phyloP scores from a whole-genome alignment of 2,888 invertebrate genomes.

The Agriopis aurantiaria region DNA sequence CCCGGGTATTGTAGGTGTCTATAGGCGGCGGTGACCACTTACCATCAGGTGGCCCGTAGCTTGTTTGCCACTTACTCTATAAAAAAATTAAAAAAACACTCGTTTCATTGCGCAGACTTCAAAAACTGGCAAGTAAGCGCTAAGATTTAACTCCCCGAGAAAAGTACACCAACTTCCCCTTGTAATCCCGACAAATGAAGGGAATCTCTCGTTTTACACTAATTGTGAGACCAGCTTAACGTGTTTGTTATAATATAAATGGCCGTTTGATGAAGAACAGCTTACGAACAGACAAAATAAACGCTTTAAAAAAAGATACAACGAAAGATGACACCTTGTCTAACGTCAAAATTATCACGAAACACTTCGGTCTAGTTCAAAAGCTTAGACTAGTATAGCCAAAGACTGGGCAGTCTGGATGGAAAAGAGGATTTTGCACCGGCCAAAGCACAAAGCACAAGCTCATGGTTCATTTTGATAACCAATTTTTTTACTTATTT shows the following conservation, averaged over 20 bases:
- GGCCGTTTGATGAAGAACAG: constrained; percentile 3
- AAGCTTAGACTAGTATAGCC: no score
- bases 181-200: constrained; percentile 26
- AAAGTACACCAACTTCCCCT: constrained; percentile 11
- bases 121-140: constrained; percentile 17
- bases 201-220: constrained; percentile 20
- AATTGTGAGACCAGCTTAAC: constrained; percentile 25
- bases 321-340: neutral
- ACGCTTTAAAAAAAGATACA: neutral
- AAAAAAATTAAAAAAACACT: no score
- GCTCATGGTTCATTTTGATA: no score
- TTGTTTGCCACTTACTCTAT: no score
- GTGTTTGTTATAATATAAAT: constrained; percentile 24
- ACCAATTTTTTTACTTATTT: no score
- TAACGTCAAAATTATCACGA: neutral
- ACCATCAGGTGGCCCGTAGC: no score
- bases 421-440: no score
- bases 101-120: neutral
- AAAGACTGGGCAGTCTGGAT: no score
- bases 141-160: neutral
- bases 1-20: no score
- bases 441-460: no score
- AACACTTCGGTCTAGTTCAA: no score
- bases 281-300: neutral
- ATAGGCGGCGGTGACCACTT: no score